A percentile compares a stretch with the other conserved stretches of the same genome.
These are phyloP conservation scores for Aspidiotus destructor DNA, from an alignment of 2,888 invertebrate species.

Conservation along the genomic window DNA sequence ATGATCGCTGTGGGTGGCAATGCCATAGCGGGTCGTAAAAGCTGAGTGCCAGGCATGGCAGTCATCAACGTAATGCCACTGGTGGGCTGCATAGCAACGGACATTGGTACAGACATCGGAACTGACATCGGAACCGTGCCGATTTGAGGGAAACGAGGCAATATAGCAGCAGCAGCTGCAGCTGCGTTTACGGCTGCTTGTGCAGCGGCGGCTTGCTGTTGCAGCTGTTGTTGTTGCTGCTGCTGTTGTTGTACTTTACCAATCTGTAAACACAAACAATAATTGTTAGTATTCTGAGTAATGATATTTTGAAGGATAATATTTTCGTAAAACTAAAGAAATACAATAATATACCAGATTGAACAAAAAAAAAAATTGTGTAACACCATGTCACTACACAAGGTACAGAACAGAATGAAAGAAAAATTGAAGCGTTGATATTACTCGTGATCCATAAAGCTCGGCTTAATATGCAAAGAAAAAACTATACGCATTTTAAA, in stretches of 20 bases:
- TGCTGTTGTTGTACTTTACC: conserved; percentile 32
- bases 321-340: no score
- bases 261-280: conserved; percentile 12
- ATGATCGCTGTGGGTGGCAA: conserved; percentile 31
- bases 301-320: no score
- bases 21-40: conserved; percentile 23
- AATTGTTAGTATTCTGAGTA: neutral
- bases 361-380: no score
- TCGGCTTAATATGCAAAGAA: no score
- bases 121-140: conserved; percentile 39
- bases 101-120: conserved; percentile 47
- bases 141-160: conserved; percentile 39
- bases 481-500: no score
- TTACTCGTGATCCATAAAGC: no score
- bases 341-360: no score
- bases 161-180: conserved; percentile 43
- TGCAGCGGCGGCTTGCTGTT: conserved; percentile 38
- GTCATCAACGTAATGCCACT: conserved; percentile 35
- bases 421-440: no score
- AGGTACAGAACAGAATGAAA: no score
- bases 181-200: conserved; percentile 38
- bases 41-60: conserved; percentile 34
- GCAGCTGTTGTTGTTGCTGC: conserved; percentile 31
- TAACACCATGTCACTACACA: no score
- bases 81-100: conserved; percentile 48